These are phyloP conservation scores for Lasioglossum vierecki DNA, from an alignment of 2,888 invertebrate genomes.

Conservation along the genomic window DNA sequence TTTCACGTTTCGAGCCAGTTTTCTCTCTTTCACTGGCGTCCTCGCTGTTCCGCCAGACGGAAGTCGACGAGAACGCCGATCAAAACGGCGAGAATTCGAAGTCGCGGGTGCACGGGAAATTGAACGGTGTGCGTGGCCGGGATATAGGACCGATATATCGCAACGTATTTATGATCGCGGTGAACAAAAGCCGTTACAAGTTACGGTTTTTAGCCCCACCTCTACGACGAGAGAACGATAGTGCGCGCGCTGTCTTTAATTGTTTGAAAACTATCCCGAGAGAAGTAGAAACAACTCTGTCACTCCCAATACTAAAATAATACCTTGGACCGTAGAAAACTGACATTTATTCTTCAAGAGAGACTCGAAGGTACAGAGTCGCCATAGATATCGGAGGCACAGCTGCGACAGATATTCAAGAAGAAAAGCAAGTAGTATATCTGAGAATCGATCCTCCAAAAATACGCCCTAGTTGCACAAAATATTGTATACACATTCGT, in stretches of 20 bases:
- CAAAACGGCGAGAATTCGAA: neutral
- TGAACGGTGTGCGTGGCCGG: neutral
- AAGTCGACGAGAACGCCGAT: neutral
- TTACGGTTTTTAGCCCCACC: neutral
- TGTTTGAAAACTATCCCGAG: too few relatives aligned
- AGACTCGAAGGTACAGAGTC: too few relatives aligned
- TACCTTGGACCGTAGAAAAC: neutral
- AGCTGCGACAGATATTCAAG: neutral
- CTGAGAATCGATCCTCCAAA: neutral
- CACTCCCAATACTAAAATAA: neutral
- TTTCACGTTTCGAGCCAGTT: neutral
- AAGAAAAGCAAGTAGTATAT: neutral
- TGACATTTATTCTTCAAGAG: too few relatives aligned
- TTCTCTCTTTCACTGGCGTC: too few relatives aligned
- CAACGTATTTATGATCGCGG: constrained; percentile 18
- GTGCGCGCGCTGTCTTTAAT: too few relatives aligned
- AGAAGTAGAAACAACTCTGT: too few relatives aligned
- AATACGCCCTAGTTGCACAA: neutral
- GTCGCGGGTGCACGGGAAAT: constrained; percentile 19
- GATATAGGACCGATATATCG: constrained; percentile 19
- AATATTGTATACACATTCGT: too few relatives aligned
- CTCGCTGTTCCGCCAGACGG: neutral
- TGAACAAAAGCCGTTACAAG: constrained; percentile 22
- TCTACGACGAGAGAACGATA: neutral
- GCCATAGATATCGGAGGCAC: too few relatives aligned